Base-by-base conservation (phyloP, 2,113 vertebrate species). In the Formicarius rufipectus region DNA sequence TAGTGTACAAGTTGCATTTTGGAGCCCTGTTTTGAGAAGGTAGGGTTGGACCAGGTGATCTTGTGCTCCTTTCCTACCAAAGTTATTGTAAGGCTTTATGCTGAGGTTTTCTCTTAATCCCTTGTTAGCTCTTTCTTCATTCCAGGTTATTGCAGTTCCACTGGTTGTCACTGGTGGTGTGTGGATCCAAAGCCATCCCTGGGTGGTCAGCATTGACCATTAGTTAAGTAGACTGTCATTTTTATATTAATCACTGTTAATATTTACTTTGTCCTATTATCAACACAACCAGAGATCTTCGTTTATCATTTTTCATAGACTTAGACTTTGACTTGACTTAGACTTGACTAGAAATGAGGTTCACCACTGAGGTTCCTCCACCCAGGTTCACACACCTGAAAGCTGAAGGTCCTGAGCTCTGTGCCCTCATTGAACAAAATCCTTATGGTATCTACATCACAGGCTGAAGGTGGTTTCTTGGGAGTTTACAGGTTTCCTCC, bases 371-470 rank as follows among this genome's bases (percentile, higher is more conserved):
- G 15, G 14, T 85, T 82, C 2, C 74, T 84, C 20, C 50, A 0
- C 21, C 9, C 37, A 5, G 30, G 20, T 69, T 58, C 18, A 2
- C 10, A 1, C 63, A 6, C 55, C 10, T 37, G 27, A 30, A 33
- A 7, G 27, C 31, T 17, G 21, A 35, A 21, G 53, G 75, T 79
- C 47, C 58, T 50, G 22, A 76, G 22, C 30, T 80, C n/a, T 4
- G 0, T 75, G 37, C 16, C 21, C 21, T 56, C 8, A 2, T 25
- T 14, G 0, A 5, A 6, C 1, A 7, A 55, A 35, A 28, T 64
- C 50, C 25, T 72, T 20, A 3, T 0, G 2, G 30, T n/a, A 3
- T 35, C 49, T 50, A 1, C 47, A 50, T 2, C 44, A 37, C 42
- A 64, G 76, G 30, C 52, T 77, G 59, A 8, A 35, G 31, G 64